Base-by-base conservation (phyloP, 2,888 invertebrate species). In the Stenodema calcarata region DNA sequence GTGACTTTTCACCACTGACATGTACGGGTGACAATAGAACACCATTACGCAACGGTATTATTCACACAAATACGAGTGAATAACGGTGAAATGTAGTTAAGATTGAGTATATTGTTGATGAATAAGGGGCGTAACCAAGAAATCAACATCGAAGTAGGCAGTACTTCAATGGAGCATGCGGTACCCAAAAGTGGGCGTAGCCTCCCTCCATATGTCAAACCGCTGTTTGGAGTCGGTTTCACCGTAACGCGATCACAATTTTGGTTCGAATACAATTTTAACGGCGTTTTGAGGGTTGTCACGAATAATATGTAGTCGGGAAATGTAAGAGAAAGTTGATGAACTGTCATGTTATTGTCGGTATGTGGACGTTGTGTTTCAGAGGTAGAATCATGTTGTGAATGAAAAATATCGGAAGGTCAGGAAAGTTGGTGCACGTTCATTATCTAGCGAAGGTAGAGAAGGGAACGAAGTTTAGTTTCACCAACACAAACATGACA, bases 181-280 rank as follows among this genome's bases (percentile, higher is more conserved):
- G 78, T 44, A 44, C 78, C 78, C n/a, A 78, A 78, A 78, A 78
- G 78, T 78, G 78, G 78, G 78, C 78, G 78, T 78, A 78, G 78
- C 78, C 78, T 18, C 78, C 78, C 78, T 18, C 78, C 78, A 78
- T 78, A 78, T 44, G 78, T 78, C 73, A 73, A 73, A 73, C 73
- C 35, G 73, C 35, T 62, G 73, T 73, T 73, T 16, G 16, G n/a
- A 73, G 73, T 4, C 73, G 35, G 41, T 69, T 23, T 28, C 12
- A 69, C 4, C 18, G 2, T 16, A 16, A 47, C 47, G 16, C 12
- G 47, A 47, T 12, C 1, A 16, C 1, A 3, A 47, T 47, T 12
- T 14, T 12, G 12, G 47, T 47, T 47, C 12, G 3, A 47, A 9
- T 47, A 47, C 16, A 12, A 9, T 47, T 47, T 9, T 9, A 3